These are phyloP conservation scores for Serinus canaria DNA, from an alignment of 2,113 vertebrate genomes.

Conservation along the genomic window DNA sequence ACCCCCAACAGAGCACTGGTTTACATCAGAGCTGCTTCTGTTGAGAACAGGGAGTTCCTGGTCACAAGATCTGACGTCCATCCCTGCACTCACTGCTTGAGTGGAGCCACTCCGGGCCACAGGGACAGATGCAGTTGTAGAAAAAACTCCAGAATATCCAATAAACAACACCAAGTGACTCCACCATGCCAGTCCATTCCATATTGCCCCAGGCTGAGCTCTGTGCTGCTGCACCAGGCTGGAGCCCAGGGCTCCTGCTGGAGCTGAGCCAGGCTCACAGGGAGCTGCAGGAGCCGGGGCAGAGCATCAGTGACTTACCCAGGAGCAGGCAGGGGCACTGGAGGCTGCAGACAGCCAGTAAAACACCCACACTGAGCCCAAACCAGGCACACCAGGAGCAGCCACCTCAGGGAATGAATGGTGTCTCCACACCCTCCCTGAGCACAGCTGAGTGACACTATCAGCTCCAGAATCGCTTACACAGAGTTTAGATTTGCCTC, in stretches of 20 bases:
- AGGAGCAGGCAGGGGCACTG: not conserved
- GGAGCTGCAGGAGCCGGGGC: not conserved
- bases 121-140: not conserved
- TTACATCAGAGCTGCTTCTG: not conserved
- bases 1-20: not conserved
- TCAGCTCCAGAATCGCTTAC: not conserved
- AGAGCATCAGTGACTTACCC: not conserved
- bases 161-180: not conserved
- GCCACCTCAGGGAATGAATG: fast-evolving
- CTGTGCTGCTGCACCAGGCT: not conserved
- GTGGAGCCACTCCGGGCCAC: fast-evolving
- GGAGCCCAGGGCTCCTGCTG: not conserved
- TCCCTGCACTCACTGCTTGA: not conserved
- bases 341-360: not conserved
- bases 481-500: fast-evolving
- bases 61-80: not conserved
- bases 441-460: not conserved
- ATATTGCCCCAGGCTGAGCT: not conserved
- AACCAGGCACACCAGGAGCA: not conserved
- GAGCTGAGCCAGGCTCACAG: not conserved
- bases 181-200: fast-evolving
- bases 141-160: not conserved
- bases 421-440: not conserved
- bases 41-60: not conserved
- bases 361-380: not conserved